These are phyloP conservation scores for Indri indri DNA, from an alignment of 2,113 vertebrate genomes.

Conservation along the genomic window DNA sequence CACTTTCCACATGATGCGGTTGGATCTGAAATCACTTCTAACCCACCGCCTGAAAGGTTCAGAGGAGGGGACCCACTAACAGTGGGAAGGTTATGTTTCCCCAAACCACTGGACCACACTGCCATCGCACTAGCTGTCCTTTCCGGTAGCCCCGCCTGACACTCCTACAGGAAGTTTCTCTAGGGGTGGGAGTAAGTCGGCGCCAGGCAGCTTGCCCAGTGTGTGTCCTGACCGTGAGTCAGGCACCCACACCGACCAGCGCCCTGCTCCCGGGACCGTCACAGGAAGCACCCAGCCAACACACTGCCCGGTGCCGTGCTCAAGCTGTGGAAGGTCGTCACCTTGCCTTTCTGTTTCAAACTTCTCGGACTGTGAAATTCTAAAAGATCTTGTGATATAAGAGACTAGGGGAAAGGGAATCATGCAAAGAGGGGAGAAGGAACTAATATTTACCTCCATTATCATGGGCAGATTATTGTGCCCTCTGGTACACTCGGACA, in stretches of 20 bases:
- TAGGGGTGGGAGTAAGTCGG: too few relatives aligned
- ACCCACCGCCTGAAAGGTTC: background rate
- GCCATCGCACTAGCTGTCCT: background rate
- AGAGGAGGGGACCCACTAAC: rapidly evolving
- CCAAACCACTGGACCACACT: rapidly evolving
- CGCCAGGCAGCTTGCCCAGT: background rate
- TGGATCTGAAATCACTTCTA: background rate
- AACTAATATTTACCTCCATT: slow-evolving; percentile 63
- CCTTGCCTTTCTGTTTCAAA: slow-evolving; percentile 5
- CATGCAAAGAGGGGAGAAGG: background rate
- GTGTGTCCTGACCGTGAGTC: background rate
- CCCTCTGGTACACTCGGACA: background rate
- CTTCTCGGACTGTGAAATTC: background rate
- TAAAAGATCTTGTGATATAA: background rate
- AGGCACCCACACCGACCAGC: rapidly evolving
- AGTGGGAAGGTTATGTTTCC: background rate
- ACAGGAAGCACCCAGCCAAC: rapidly evolving
- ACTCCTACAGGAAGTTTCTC: background rate
- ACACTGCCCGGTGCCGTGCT: background rate
- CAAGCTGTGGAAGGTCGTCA: background rate
- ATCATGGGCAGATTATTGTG: slow-evolving; percentile 32
- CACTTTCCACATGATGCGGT: background rate
- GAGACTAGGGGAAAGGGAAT: slow-evolving; percentile 42
- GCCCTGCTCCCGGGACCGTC: background rate
- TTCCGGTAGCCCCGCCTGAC: background rate